Evolutionary conservation across 2,888 invertebrate genomes (phyloP).

Genomic region (Lapara coniferarum): DNA sequence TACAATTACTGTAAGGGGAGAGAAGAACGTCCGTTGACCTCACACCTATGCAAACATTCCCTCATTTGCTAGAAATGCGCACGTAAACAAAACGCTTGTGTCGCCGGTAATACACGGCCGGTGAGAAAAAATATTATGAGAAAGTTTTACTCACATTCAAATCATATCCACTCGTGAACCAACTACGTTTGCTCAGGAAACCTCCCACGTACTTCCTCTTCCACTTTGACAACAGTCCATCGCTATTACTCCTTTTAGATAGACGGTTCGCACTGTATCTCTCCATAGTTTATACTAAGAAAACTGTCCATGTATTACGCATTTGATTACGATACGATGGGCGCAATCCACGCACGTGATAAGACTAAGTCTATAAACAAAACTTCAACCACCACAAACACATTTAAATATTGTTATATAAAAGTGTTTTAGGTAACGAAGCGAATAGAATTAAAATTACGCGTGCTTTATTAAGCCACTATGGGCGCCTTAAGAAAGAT

Average conservation of each 20-base stretch:
- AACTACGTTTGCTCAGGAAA: slow-evolving; percentile 61
- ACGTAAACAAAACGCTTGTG: background rate
- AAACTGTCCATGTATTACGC: slow-evolving; percentile 49
- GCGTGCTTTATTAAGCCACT: slow-evolving; percentile 56
- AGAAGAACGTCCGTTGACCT: no score
- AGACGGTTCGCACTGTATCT: slow-evolving; percentile 70
- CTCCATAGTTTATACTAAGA: slow-evolving; percentile 62
- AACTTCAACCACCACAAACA: slow-evolving; percentile 53
- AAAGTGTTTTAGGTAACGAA: slow-evolving; percentile 55
- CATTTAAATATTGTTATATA: slow-evolving; percentile 69
- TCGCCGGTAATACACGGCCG: background rate
- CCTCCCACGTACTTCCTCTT: slow-evolving; percentile 64
- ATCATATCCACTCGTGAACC: slow-evolving; percentile 73
- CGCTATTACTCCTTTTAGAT: slow-evolving; percentile 66
- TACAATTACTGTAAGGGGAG: no score
- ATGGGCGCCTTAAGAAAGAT: slow-evolving; percentile 47
- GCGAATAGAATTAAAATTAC: slow-evolving; percentile 68
- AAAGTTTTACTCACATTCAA: slow-evolving; percentile 64
- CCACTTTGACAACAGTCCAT: slow-evolving; percentile 71
- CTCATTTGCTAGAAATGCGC: background rate
- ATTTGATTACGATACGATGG: slow-evolving; percentile 54
- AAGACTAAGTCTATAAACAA: slow-evolving; percentile 69
- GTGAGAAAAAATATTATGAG: background rate
- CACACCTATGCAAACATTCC: background rate
- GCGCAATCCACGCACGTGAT: slow-evolving; percentile 54